phyloP scores from a whole-genome alignment of 2,888 invertebrate species.

The Acleris cristana region DNA sequence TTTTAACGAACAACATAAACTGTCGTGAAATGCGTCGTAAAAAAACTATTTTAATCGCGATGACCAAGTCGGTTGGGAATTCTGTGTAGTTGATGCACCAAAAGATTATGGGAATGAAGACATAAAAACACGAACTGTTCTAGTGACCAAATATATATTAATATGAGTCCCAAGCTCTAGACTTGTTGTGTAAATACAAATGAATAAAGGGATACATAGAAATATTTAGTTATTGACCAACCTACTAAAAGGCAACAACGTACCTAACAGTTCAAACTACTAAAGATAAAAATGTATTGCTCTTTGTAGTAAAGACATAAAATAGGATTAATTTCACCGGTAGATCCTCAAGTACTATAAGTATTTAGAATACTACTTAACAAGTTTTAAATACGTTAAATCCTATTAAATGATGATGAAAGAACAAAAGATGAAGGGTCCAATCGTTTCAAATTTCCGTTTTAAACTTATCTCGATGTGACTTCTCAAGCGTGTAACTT shows the following conservation, averaged over 20 bases:
- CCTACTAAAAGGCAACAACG: neutral
- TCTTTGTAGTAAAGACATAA: too few species aligned
- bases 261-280: too few species aligned
- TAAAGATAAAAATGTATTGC: too few species aligned
- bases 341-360: too few species aligned
- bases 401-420: too few species aligned
- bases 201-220: neutral
- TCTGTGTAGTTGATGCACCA: constrained; percentile 38
- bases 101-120: constrained; percentile 2
- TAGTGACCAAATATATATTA: too few species aligned
- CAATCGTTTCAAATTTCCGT: too few species aligned
- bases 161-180: too few species aligned
- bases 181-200: too few species aligned
- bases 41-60: constrained; percentile 22
- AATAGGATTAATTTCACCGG: too few species aligned
- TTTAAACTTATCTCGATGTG: too few species aligned
- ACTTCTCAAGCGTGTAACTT: neutral
- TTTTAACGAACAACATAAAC: constrained; percentile 24
- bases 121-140: neutral
- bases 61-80: constrained; percentile 17
- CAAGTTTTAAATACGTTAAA: neutral
- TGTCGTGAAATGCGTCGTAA: constrained; percentile 26
- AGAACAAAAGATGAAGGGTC: too few species aligned
- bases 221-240: neutral
- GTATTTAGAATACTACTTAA: neutral